Percentiles rank a stretch among this genome's conserved stretches.
Evolutionary conservation across 2,113 vertebrate species (phyloP).

Genomic region (Phaetusa simplex): DNA sequence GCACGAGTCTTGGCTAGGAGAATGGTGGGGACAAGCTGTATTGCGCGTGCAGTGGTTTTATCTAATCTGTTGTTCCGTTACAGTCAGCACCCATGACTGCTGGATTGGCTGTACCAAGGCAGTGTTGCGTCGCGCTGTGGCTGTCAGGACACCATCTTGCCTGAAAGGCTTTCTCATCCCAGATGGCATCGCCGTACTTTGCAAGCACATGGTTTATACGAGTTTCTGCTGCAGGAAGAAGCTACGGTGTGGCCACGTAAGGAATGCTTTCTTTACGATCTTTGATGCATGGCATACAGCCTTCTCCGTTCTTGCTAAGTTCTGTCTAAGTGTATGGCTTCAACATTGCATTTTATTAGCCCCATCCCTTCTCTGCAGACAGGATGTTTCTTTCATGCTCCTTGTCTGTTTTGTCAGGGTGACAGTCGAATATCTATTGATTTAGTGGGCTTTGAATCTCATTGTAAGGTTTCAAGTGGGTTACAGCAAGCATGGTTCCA

Average conservation of each 20-base stretch:
- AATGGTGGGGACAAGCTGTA: neutral
- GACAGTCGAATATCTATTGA: rapidly evolving
- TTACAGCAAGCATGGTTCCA: neutral
- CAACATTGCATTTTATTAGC: neutral
- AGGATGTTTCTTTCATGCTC: neutral
- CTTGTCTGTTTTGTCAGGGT: neutral
- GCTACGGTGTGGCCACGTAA: neutral
- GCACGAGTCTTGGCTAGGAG: neutral
- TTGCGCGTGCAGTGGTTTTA: neutral
- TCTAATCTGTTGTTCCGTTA: neutral
- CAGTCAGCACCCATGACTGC: neutral
- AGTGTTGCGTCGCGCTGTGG: rapidly evolving
- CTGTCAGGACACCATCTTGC: neutral
- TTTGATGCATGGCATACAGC: rapidly evolving
- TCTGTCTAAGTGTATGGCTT: neutral
- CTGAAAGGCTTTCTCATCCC: neutral
- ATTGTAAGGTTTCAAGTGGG: neutral
- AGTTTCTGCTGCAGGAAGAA: constrained; percentile 28
- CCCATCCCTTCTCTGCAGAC: neutral
- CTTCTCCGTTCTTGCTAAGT: neutral
- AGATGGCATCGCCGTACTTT: neutral
- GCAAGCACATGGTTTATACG: neutral
- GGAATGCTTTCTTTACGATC: neutral
- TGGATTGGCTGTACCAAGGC: neutral
- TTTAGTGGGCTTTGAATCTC: neutral